Percentiles rank a stretch among this genome's conserved stretches.
Evolutionary conservation across 1,140 invertebrate species (phyloP).

Genomic region (Drosophila albomicans): DNA sequence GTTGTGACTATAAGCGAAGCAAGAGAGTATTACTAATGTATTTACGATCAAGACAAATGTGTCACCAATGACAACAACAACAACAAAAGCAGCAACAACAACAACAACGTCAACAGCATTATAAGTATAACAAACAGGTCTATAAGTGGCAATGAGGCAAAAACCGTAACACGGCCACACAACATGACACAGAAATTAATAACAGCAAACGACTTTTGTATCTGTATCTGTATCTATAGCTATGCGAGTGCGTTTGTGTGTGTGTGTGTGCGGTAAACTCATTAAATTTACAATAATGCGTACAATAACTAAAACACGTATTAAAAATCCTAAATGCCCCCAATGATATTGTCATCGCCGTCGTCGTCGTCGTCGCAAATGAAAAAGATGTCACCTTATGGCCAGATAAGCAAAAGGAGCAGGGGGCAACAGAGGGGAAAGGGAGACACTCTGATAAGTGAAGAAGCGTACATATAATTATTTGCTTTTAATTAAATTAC

Average conservation of each 20-base stretch:
- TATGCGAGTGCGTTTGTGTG: constrained; percentile 7
- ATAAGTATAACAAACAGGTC: constrained; percentile 29
- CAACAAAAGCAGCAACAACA: constrained; percentile 28
- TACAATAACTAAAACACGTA: constrained; percentile 75
- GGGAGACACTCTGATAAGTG: constrained; percentile 12
- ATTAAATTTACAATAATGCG: constrained; percentile 82
- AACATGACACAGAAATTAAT: constrained; percentile 72
- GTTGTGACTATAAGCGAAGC: constrained; percentile 39
- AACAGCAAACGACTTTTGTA: constrained; percentile 64
- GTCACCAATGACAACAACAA: constrained; percentile 65
- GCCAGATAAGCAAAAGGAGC: constrained; percentile 19
- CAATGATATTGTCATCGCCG: constrained; percentile 26
- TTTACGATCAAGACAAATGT: constrained; percentile 79
- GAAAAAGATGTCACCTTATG: constrained; percentile 71
- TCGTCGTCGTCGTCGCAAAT: constrained; percentile 48
- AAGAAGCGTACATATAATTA: constrained; percentile 54
- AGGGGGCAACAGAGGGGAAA: no score
- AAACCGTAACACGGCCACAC: constrained; percentile 80
- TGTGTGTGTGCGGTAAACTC: constrained; percentile 63
- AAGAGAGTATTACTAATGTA: constrained; percentile 69
- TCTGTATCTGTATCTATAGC: constrained; percentile 46
- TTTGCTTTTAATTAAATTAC: constrained; percentile 79
- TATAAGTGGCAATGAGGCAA: constrained; percentile 72
- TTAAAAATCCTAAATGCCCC: constrained; percentile 49
- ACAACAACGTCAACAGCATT: constrained; percentile 3